These are phyloP conservation scores for Limenitis arthemis DNA, from an alignment of 2,888 invertebrate genomes.

Conservation along the genomic window DNA sequence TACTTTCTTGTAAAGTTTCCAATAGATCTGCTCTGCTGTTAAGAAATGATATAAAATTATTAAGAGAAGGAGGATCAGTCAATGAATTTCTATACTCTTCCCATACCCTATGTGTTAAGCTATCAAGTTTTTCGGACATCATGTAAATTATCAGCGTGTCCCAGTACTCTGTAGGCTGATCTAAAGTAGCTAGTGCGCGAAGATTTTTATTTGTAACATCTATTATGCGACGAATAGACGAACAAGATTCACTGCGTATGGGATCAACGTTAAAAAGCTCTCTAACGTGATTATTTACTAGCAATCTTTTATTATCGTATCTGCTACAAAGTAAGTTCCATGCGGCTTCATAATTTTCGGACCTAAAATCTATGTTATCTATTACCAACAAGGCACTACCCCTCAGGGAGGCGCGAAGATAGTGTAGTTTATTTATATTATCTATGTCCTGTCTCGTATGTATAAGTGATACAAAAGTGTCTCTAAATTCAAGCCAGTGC, in stretches of 20 bases:
- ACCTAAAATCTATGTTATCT: constrained; percentile 12
- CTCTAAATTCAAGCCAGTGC: no score
- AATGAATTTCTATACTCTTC: constrained; percentile 8
- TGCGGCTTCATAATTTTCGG: constrained; percentile 10
- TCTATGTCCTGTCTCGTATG: no score
- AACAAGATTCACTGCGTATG: background rate
- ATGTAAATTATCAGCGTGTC: constrained; percentile 13
- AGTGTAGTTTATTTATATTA: constrained; percentile 14
- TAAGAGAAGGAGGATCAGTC: constrained; percentile 8
- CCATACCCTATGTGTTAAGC: constrained; percentile 13
- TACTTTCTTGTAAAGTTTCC: constrained; percentile 7
- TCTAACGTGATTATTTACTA: constrained; percentile 10
- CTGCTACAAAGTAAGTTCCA: constrained; percentile 5
- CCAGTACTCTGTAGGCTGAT: constrained; percentile 15
- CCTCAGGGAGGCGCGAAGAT: constrained; percentile 9
- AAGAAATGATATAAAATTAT: constrained; percentile 13
- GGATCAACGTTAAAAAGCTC: constrained; percentile 3
- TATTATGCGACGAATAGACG: constrained; percentile 1
- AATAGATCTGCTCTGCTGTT: constrained; percentile 17
- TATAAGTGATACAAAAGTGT: no score
- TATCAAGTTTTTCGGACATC: constrained; percentile 14
- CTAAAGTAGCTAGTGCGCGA: constrained; percentile 15
- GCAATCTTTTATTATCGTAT: constrained; percentile 16
- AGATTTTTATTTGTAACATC: constrained; percentile 13
- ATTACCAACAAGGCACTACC: constrained; percentile 11